Evolutionary conservation across 2,797 vertebrate genomes (phyloP).

Genomic region (Pseudocheirus occidentalis): DNA sequence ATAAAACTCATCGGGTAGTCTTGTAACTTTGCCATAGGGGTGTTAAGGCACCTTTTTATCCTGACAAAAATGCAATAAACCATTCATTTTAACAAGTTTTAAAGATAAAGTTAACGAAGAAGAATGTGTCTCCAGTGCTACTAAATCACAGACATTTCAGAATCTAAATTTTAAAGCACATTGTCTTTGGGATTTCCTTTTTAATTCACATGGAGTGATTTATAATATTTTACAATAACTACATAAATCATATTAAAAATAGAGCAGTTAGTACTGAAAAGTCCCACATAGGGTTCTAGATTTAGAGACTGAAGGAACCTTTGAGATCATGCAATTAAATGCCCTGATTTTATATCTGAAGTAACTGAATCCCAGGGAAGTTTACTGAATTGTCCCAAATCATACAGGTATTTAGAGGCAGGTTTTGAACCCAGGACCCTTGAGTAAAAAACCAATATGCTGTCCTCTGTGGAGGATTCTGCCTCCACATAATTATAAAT

Average conservation of each 20-base stretch:
- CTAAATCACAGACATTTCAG: not conserved
- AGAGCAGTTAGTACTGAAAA: slow-evolving; percentile 22
- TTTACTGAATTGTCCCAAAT: not conserved
- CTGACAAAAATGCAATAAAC: not conserved
- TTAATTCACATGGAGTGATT: not conserved
- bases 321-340: not conserved
- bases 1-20: not conserved
- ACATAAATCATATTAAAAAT: slow-evolving; percentile 8
- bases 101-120: not conserved
- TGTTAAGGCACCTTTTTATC: not conserved
- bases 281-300: not conserved
- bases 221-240: not conserved
- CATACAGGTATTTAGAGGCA: not conserved
- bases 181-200: not conserved
- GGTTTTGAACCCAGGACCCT: not conserved
- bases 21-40: not conserved
- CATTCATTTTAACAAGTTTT: slow-evolving; percentile 1
- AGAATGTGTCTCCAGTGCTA: not conserved
- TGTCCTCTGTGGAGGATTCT: not conserved
- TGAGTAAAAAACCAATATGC: not conserved
- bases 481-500: slow-evolving; percentile 36
- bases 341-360: not conserved
- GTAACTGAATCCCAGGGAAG: not conserved
- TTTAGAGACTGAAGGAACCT: not conserved
- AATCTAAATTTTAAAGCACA: slow-evolving; percentile 3